phyloP scores from a whole-genome alignment of 2,797 vertebrate species.

The Petrocephalus schoutedeni region DNA sequence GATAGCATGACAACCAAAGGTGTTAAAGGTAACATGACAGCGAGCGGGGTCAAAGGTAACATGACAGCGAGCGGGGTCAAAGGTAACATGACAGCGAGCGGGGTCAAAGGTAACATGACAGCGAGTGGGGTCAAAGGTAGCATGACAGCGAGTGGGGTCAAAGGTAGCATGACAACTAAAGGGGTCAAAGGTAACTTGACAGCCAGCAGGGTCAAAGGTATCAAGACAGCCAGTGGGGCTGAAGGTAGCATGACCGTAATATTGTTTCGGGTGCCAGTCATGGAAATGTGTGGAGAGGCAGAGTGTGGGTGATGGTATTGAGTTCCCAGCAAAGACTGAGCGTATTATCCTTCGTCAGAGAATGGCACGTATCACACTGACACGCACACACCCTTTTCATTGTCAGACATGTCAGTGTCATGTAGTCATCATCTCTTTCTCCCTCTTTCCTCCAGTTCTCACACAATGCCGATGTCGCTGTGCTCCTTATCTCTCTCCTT shows the following conservation, averaged over 20 bases:
- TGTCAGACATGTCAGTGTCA: neutral
- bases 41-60: too few species aligned
- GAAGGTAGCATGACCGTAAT: neutral
- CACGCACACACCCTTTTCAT: neutral
- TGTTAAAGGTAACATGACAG: too few species aligned
- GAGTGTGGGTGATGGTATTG: neutral
- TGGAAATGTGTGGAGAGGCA: neutral
- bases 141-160: too few species aligned
- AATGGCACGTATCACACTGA: neutral
- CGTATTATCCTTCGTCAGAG: neutral
- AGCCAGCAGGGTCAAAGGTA: too few species aligned
- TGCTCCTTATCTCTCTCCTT: slow-evolving; percentile 19
- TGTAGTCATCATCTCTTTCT: neutral
- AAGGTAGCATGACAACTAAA: too few species aligned
- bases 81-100: too few species aligned
- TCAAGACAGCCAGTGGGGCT: too few species aligned
- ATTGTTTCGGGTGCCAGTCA: neutral
- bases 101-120: too few species aligned
- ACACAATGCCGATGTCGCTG: neutral
- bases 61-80: too few species aligned
- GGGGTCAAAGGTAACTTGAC: too few species aligned
- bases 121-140: neutral
- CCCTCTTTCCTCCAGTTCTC: neutral
- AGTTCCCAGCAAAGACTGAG: neutral
- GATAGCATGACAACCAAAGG: too few species aligned